phyloP scores from a whole-genome alignment of 2,888 invertebrate genomes.

The Leucoma salicis region DNA sequence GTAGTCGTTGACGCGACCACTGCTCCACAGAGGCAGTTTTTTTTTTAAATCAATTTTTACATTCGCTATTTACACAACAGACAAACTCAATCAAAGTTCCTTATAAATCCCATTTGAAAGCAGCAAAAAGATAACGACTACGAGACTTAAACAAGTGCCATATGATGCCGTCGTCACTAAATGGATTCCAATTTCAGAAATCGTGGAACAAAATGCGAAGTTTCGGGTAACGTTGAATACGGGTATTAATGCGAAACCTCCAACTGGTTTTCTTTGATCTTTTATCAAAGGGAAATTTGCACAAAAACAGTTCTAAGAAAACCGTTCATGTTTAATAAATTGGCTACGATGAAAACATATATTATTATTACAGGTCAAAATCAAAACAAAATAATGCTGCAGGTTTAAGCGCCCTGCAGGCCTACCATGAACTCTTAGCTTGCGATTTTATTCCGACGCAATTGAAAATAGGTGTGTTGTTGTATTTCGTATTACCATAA shows the following conservation, averaged over 20 bases:
- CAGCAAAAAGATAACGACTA: slow-evolving; percentile 12
- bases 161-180: slow-evolving; percentile 18
- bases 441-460: no score
- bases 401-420: no score
- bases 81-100: no score
- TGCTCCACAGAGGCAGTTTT: no score
- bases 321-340: background rate
- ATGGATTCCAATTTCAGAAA: slow-evolving; percentile 27
- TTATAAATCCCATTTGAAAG: background rate
- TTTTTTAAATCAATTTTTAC: no score
- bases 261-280: slow-evolving; percentile 6
- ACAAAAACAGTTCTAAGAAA: background rate
- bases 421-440: no score
- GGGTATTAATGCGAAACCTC: slow-evolving; percentile 14
- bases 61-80: no score
- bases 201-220: slow-evolving; percentile 22
- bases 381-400: no score
- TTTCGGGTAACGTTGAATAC: slow-evolving; percentile 19
- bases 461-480: no score
- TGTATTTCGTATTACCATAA: no score
- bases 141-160: slow-evolving; percentile 20
- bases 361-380: no score
- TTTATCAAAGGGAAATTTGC: slow-evolving; percentile 7
- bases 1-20: no score
- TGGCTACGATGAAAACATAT: background rate